A percentile compares a stretch with the other conserved stretches of the same genome.
These are phyloP conservation scores for Caradrina kadenii DNA, from an alignment of 2,888 invertebrate species.

Conservation along the genomic window DNA sequence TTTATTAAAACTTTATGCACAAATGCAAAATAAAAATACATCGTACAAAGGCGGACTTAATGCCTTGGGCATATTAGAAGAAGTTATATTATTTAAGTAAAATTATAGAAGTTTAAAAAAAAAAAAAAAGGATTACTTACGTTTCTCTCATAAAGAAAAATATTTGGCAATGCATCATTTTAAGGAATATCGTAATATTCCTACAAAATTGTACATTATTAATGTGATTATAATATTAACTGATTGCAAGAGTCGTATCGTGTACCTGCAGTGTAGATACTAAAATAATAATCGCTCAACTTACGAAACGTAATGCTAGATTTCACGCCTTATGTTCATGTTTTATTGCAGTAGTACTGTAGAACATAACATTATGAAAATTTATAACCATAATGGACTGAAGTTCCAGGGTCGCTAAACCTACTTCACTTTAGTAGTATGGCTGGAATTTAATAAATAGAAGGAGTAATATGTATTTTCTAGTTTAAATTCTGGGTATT, in stretches of 20 bases:
- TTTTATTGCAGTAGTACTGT: slow-evolving; percentile 35
- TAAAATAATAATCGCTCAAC: slow-evolving; percentile 47
- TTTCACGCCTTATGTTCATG: slow-evolving; percentile 37
- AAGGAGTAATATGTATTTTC: background rate
- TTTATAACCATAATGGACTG: slow-evolving; percentile 1
- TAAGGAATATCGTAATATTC: background rate
- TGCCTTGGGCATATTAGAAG: no score
- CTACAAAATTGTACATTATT: background rate
- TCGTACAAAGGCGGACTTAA: no score
- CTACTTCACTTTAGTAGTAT: background rate
- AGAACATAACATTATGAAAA: slow-evolving; percentile 12
- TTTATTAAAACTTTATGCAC: no score
- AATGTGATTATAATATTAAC: slow-evolving; percentile 17
- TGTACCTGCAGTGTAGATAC: slow-evolving; percentile 22
- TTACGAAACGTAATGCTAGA: slow-evolving; percentile 57
- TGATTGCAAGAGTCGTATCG: slow-evolving; percentile 17
- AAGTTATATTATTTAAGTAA: no score
- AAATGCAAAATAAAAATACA: no score
- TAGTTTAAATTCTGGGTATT: no score
- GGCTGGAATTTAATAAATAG: background rate
- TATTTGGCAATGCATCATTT: background rate
- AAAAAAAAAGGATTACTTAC: no score
- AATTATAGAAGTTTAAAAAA: no score
- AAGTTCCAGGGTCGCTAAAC: background rate
- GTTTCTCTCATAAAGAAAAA: no score